Evolutionary conservation across 2,113 vertebrate genomes (phyloP).

Genomic region (Perognathus longimembris): DNA sequence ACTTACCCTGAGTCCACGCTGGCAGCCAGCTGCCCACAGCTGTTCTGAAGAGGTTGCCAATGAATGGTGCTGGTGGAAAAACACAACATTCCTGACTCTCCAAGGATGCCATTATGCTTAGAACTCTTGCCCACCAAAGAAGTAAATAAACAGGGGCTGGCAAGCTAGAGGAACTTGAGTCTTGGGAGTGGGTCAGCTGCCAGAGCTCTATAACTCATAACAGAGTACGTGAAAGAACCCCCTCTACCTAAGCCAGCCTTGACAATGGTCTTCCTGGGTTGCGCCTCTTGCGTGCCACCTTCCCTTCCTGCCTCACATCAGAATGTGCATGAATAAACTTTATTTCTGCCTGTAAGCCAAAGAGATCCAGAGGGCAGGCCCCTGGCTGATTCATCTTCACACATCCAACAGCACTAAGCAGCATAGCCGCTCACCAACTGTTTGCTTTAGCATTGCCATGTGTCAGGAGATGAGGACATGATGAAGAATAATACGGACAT

Average conservation of each 20-base stretch:
- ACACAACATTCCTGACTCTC: constrained; percentile 72
- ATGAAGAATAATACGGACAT: background rate
- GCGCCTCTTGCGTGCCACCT: background rate
- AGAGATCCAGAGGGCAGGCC: background rate
- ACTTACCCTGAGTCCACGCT: constrained; percentile 55
- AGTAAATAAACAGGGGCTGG: background rate
- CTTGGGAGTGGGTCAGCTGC: too few relatives aligned
- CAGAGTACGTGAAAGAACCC: background rate
- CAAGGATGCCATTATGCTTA: constrained; percentile 73
- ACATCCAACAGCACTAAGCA: background rate
- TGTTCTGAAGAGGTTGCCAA: constrained; percentile 67
- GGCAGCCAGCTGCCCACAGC: constrained; percentile 79
- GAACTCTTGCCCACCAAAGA: constrained; percentile 63
- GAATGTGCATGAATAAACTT: background rate
- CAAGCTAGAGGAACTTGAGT: background rate
- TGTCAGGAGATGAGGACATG: background rate
- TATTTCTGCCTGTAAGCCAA: background rate
- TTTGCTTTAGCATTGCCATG: background rate
- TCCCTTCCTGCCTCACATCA: background rate
- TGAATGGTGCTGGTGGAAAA: constrained; percentile 74
- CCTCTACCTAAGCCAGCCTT: background rate
- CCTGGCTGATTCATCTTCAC: background rate
- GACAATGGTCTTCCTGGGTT: background rate
- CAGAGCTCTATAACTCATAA: background rate
- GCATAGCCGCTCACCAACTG: background rate